phyloP scores from a whole-genome alignment of 2,797 vertebrate genomes.

The Anisognathus igniventris region DNA sequence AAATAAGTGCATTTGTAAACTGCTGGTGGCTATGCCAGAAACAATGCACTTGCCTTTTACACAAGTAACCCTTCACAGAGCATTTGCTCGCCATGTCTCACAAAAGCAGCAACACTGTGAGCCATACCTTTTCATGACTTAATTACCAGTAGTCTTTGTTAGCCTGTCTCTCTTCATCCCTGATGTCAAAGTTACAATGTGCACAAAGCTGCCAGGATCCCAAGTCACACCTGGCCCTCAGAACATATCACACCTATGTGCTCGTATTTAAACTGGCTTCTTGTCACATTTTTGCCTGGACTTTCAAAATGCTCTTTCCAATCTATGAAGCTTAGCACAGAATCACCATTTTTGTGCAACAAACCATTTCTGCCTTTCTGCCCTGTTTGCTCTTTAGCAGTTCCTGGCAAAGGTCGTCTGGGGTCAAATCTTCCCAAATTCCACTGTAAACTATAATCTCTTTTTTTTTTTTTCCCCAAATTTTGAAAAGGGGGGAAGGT shows the following conservation, averaged over 20 bases:
- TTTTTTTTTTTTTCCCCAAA: neutral
- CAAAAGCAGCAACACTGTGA: slow-evolving; percentile 2
- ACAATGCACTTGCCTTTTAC: slow-evolving; percentile 55
- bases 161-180: slow-evolving; percentile 48
- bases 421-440: neutral
- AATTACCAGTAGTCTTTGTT: slow-evolving; percentile 50
- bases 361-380: slow-evolving; percentile 16
- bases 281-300: slow-evolving; percentile 60
- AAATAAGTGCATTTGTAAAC: slow-evolving; percentile 50
- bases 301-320: slow-evolving; percentile 34
- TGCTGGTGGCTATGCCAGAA: slow-evolving; percentile 32
- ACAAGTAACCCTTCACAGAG: slow-evolving; percentile 56
- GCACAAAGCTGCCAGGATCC: slow-evolving; percentile 62
- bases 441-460: neutral
- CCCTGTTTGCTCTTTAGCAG: neutral
- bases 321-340: slow-evolving; percentile 19
- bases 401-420: neutral
- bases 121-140: slow-evolving; percentile 52
- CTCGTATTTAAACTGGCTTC: slow-evolving; percentile 61
- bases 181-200: slow-evolving; percentile 37
- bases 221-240: slow-evolving; percentile 66
- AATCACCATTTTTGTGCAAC: slow-evolving; percentile 26
- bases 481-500: neutral
- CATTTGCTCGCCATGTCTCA: neutral
- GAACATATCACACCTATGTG: slow-evolving; percentile 64